These are phyloP conservation scores for Drosophila pseudoobscura DNA, from an alignment of 1,140 invertebrate species.

Conservation along the genomic window DNA sequence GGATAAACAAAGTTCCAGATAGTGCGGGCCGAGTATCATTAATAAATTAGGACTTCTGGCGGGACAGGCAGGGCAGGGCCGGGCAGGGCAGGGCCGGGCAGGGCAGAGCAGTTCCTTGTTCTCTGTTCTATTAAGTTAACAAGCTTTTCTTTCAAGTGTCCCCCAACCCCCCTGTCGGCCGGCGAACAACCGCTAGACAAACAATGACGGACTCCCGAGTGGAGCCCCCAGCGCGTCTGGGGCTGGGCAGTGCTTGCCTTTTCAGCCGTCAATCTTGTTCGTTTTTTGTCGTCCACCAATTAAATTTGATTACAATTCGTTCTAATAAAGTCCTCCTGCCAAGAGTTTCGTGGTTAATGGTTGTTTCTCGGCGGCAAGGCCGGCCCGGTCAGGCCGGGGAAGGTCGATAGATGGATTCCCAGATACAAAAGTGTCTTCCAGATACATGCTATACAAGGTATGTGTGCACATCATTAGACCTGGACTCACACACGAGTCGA, in stretches of 20 bases:
- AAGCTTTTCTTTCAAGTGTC: constrained; percentile 75
- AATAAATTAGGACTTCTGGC: constrained; percentile 65
- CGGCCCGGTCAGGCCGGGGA: not conserved
- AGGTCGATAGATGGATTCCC: constrained; percentile 15
- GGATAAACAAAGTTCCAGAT: constrained; percentile 9
- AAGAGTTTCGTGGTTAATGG: too few species aligned
- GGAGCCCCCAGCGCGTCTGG: constrained; percentile 1
- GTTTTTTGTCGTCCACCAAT: constrained; percentile 51
- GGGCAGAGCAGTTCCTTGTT: not conserved
- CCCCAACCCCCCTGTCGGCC: constrained; percentile 2
- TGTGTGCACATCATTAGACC: constrained; percentile 40
- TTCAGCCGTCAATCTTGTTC: not conserved
- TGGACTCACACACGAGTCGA: constrained; percentile 28
- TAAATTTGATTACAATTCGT: constrained; percentile 78
- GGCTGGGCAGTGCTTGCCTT: constrained; percentile 13
- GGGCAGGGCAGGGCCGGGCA: too few species aligned
- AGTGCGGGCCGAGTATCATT: constrained; percentile 50
- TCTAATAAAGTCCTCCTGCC: not conserved
- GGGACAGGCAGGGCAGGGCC: not conserved
- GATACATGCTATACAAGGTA: not conserved
- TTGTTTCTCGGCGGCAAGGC: too few species aligned
- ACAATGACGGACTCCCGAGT: constrained; percentile 16
- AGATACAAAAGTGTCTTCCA: not conserved
- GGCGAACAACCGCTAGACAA: not conserved
- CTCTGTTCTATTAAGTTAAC: constrained; percentile 72